Percentiles rank a stretch among this genome's conserved stretches.
Evolutionary conservation across 23 tunicate species (phyloP).

Genomic region (Phallusia fumigata): DNA sequence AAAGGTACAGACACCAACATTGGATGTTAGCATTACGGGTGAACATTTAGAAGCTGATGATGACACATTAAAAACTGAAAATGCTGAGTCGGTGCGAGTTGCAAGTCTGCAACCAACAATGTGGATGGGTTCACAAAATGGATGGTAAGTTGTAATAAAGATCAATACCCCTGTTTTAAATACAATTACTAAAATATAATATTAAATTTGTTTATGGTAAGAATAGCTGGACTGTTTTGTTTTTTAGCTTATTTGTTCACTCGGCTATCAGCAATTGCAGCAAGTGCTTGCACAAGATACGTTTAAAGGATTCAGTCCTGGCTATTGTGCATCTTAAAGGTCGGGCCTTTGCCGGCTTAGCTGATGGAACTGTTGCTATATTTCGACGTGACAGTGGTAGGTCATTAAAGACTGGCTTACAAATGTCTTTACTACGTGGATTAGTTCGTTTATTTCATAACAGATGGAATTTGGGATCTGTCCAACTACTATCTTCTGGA

Average conservation of each 20-base stretch:
- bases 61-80: background rate
- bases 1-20: slow-evolving; percentile 37
- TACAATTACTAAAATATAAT: too few relatives aligned
- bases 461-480: slow-evolving; percentile 82
- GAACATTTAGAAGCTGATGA: background rate
- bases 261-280: slow-evolving; percentile 56
- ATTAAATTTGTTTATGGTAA: too few relatives aligned
- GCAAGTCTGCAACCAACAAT: slow-evolving; percentile 76
- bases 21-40: background rate
- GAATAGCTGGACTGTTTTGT: background rate
- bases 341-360: slow-evolving; percentile 58
- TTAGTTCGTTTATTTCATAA: background rate
- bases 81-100: background rate
- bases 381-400: slow-evolving; percentile 53
- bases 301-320: slow-evolving; percentile 70
- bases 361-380: slow-evolving; percentile 87
- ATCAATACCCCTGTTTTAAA: too few relatives aligned
- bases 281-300: slow-evolving; percentile 64
- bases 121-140: slow-evolving; percentile 87
- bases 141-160: slow-evolving; percentile 30
- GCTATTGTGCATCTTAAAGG: slow-evolving; percentile 52
- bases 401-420: background rate
- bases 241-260: slow-evolving; percentile 60
- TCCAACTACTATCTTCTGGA: slow-evolving; percentile 68
- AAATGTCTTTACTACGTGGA: background rate